A percentile compares a stretch with the other conserved stretches of the same genome.
Conservation (phyloP, 2,888 invertebrate genomes). For the Caenorhabditis afra region DNA sequence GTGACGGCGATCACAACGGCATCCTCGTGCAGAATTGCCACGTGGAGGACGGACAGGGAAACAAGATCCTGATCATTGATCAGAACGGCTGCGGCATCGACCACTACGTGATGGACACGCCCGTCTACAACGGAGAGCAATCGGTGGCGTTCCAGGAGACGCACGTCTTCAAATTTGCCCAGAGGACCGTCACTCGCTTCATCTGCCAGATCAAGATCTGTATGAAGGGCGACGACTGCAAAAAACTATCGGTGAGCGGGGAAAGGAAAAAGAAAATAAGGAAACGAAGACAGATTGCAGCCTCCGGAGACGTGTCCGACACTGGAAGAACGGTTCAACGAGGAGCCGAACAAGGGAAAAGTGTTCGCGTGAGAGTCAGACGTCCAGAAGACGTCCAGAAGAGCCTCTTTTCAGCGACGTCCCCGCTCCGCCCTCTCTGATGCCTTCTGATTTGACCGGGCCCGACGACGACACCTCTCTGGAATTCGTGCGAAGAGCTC, state of each 20-base stretch:
- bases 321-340: slow-evolving; percentile 66
- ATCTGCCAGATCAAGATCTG: slow-evolving; percentile 79
- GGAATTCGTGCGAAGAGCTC: slow-evolving; percentile 62
- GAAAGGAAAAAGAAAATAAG: slow-evolving; percentile 1
- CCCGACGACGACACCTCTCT: slow-evolving; percentile 58
- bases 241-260: slow-evolving; percentile 72
- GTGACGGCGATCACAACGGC: slow-evolving; percentile 77
- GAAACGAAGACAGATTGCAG: slow-evolving; percentile 44
- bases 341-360: slow-evolving; percentile 46
- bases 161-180: slow-evolving; percentile 80
- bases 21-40: slow-evolving; percentile 80
- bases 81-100: slow-evolving; percentile 80
- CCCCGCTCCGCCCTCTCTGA: slow-evolving; percentile 32
- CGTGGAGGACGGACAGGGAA: slow-evolving; percentile 79
- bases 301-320: slow-evolving; percentile 71
- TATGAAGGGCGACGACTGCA: slow-evolving; percentile 77
- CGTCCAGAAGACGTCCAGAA: no score
- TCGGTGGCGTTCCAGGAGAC: slow-evolving; percentile 79
- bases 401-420: slow-evolving; percentile 16
- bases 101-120: slow-evolving; percentile 79
- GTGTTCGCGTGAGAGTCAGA: slow-evolving; percentile 29
- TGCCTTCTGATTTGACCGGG: slow-evolving; percentile 44
- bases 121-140: slow-evolving; percentile 74
- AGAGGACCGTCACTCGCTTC: slow-evolving; percentile 79
- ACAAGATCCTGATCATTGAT: slow-evolving; percentile 80